Base-by-base conservation (phyloP, 2,888 invertebrate genomes). In the Hecatera dysodea region DNA sequence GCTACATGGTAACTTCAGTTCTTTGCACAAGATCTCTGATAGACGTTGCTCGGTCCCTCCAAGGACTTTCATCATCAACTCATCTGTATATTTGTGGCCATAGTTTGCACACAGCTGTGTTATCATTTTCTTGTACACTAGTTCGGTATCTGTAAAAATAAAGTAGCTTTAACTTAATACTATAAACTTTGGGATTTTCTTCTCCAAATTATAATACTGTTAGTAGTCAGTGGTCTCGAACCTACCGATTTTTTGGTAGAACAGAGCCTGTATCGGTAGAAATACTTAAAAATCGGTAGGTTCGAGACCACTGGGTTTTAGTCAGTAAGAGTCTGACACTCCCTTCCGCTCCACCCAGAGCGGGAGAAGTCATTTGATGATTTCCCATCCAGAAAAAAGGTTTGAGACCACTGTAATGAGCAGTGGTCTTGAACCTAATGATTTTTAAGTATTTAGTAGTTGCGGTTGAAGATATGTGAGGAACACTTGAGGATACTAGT, bases 21-120 rank as follows among this genome's bases (percentile, higher is more conserved):
- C 97, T 78, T 96, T 94, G 62, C 98, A 96, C 63, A 98, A 96
- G 63, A 97, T 97, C 92, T 97, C 96, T 1, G 97, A 97, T 5
- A 97, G 96, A 44, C 97, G 97, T 83, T 95, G 96, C 88, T 98
- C 98, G 2, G 97, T 97, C 42, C 97, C 97, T 11, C 98, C 98
- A 85, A 98, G 96, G 19, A 98, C 95, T 91, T 97, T 97, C 92
- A 97, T 96, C 92, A 98, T 98, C 75, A 98, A 94, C 77, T 98
- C 98, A 89, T 97, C 97, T 0, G 98, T 98, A 93, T 98, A 99
- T 50, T 95, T 90, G 87, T 98, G 98, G 7, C 98, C 98, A 92
- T 97, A 98, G 79, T 96, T 96, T 48, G 96, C 96, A 82, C 97
- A 97, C 81, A 98, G 96, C 85, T 97, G 96, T 75, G 96, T 96